Percentiles rank a stretch among this genome's conserved stretches.
Conservation (phyloP, 2,888 invertebrate genomes). For the Teinopalpus imperialis region DNA sequence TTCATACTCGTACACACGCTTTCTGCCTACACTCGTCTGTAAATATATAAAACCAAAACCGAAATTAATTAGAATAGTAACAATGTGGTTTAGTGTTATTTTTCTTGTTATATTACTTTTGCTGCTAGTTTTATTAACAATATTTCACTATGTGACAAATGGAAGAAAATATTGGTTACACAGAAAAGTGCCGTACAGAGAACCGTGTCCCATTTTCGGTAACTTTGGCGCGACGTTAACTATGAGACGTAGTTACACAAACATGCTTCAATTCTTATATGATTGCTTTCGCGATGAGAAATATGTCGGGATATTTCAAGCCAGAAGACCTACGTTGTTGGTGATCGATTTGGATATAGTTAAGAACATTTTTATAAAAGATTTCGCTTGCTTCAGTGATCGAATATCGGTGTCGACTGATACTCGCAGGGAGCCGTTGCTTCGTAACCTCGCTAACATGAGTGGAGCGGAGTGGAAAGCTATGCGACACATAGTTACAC, state of each 20-base stretch:
- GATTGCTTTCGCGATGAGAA: conserved; percentile 55
- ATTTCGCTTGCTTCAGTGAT: conserved; percentile 65
- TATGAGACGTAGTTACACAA: conserved; percentile 64
- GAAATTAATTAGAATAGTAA: conserved; percentile 48
- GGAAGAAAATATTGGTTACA: conserved; percentile 70
- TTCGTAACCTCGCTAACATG: conserved; percentile 72
- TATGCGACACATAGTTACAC: conserved; percentile 71
- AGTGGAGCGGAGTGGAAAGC: conserved; percentile 73
- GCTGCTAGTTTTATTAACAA: conserved; percentile 49
- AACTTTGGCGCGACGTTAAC: conserved; percentile 71
- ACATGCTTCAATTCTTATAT: conserved; percentile 64
- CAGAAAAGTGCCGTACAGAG: conserved; percentile 67
- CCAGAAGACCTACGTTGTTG: conserved; percentile 68
- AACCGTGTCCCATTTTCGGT: conserved; percentile 76
- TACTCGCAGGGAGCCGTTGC: conserved; percentile 66
- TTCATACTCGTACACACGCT: conserved; percentile 43
- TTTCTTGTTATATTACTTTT: conserved; percentile 50
- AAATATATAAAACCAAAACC: not conserved
- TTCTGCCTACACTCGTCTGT: conserved; percentile 34
- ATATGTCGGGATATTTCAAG: conserved; percentile 72
- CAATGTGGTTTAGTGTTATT: conserved; percentile 42
- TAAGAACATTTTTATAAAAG: conserved; percentile 62
- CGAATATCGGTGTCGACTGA: conserved; percentile 67
- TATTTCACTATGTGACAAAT: conserved; percentile 62
- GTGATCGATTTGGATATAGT: conserved; percentile 62